phyloP scores from a whole-genome alignment of 1,140 invertebrate species.

The Leptinotarsa lineolata region DNA sequence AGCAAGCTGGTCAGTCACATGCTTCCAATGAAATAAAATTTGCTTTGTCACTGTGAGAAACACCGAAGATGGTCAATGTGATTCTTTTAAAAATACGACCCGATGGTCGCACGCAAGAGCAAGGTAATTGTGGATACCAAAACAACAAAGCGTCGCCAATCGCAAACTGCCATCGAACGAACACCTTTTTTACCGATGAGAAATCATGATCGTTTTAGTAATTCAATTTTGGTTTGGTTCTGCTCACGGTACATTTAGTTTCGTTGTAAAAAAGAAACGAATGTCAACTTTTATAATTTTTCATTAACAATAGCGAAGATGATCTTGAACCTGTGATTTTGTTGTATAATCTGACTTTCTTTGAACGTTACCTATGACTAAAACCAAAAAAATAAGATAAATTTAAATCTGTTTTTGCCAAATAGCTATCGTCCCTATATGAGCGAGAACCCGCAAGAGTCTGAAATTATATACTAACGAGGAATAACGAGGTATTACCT shows the following conservation, averaged over 20 bases:
- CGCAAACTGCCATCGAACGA: constrained; percentile 28
- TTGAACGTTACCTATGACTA: too few species aligned
- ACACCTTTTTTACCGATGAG: constrained; percentile 27
- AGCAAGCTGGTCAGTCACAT: not conserved
- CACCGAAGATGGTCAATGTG: constrained; percentile 16
- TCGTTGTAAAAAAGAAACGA: too few species aligned
- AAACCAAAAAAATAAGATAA: too few species aligned
- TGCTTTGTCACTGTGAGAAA: constrained; percentile 29
- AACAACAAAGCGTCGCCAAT: constrained; percentile 34
- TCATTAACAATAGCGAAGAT: too few species aligned
- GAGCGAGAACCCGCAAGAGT: too few species aligned
- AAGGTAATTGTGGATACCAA: constrained; percentile 28
- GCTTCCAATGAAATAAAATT: not conserved
- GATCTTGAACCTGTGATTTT: too few species aligned
- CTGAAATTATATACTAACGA: too few species aligned
- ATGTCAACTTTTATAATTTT: too few species aligned
- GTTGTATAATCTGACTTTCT: too few species aligned
- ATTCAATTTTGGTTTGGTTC: constrained; percentile 9
- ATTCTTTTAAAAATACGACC: constrained; percentile 25
- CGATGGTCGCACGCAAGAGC: constrained; percentile 30
- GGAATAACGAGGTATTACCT: too few species aligned
- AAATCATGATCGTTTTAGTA: constrained; percentile 10
- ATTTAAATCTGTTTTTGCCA: too few species aligned
- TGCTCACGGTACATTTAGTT: not conserved
- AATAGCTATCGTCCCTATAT: too few species aligned